Evolutionary conservation across 1,140 invertebrate species (phyloP), one percentile per base, ranked within the genome.

Genomic region (Aphelenchoides avenae): DNA sequence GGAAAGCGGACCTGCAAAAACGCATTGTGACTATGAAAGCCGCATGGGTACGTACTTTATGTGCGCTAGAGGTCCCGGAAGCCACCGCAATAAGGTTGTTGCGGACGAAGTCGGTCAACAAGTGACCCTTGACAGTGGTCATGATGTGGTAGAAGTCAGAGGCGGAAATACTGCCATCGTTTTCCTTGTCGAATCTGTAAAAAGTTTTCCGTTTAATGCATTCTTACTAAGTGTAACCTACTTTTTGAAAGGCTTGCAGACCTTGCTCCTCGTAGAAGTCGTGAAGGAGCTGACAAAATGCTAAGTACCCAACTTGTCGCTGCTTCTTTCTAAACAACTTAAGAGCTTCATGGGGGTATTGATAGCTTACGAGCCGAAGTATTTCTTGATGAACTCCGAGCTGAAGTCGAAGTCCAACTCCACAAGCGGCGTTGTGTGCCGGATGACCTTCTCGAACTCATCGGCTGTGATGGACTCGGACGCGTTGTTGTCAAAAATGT

Each of bases 241-340:
- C 89, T 75, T 85, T 87, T 78, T 89, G 87, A 81, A 98, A 99
- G 20, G 91, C 93, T 81, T 97, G 93, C 53, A 91, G 87, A n/a
- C 93, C 93, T 79, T 97, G 95, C 81, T 97, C 94, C 80, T 98
- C 94, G 77, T 98, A 93, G 79, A 98, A 99, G 79, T 98, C 94
- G 79, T 97, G 92, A 40, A 99, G 84, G 78, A 98, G 87, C 80
- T 99, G 94, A 74, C 89, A 91, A 83, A 99, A 99, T 78, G 97
- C 94, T 31, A 84, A 82, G 80, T 97, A 99, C 29, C 84, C 87
- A 40, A 98, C 89, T 59, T 87, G 80, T 52, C 92, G 82, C 72
- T 89, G 86, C 77, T 90, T 94, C 64, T 97, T 87, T 66, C 87
- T 89, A 33, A 33, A 74, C 59, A 24, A 51, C 36, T 1, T 9